phyloP scores from a whole-genome alignment of 2,888 invertebrate species.

The Criorhina ranunculi region DNA sequence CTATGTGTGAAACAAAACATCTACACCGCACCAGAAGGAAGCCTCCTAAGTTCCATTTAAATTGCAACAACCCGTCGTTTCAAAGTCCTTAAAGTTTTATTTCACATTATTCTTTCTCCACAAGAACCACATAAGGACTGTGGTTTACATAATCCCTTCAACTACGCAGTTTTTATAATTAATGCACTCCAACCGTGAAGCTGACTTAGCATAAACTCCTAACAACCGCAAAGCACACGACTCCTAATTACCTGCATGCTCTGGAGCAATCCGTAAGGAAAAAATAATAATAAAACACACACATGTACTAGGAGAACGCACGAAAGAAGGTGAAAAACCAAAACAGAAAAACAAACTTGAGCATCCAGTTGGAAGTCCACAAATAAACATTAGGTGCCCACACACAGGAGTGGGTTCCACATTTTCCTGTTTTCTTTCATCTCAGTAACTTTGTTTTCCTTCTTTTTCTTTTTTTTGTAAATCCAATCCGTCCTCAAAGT shows the following conservation, averaged over 20 bases:
- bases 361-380: constrained; percentile 13
- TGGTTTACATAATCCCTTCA: background rate
- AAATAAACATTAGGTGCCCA: constrained; percentile 15
- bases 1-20: no score
- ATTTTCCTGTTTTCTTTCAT: background rate
- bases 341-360: constrained; percentile 12
- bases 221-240: constrained; percentile 15
- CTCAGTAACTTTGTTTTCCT: background rate
- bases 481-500: constrained; percentile 9
- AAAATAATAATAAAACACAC: constrained; percentile 9
- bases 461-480: constrained; percentile 11
- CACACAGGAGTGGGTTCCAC: constrained; percentile 6
- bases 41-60: background rate
- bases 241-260: constrained; percentile 33
- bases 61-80: background rate
- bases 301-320: background rate
- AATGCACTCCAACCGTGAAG: constrained; percentile 52
- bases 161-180: constrained; percentile 30
- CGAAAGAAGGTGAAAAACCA: background rate
- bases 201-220: constrained; percentile 40
- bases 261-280: background rate
- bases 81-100: background rate
- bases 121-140: background rate
- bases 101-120: background rate
- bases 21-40: no score